Conservation (phyloP, 2,888 invertebrate species). For the Amorpha juglandis region DNA sequence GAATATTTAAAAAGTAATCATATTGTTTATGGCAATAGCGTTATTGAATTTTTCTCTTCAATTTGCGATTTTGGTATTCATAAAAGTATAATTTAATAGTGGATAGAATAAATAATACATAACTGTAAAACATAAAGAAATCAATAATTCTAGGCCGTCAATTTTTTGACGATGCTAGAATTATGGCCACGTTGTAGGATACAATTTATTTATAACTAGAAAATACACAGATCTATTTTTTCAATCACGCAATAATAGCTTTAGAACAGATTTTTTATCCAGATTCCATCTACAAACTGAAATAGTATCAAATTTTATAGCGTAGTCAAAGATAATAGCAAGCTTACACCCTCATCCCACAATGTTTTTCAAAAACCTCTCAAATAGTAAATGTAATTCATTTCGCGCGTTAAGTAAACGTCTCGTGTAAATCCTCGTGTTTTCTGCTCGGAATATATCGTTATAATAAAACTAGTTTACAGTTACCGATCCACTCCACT, state of each 20-base stretch:
- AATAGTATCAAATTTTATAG: too few relatives aligned
- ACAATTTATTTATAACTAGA: not conserved
- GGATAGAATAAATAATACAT: not conserved
- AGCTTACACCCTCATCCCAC: too few relatives aligned
- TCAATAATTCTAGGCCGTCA: not conserved
- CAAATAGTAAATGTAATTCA: slow-evolving; percentile 26
- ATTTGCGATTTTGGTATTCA: not conserved
- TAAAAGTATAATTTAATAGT: too few relatives aligned
- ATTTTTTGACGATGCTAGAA: not conserved
- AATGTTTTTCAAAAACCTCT: not conserved
- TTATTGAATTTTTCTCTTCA: slow-evolving; percentile 18
- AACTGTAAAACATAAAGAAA: not conserved
- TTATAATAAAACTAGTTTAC: slow-evolving; percentile 33
- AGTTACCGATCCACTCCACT: slow-evolving; percentile 31
- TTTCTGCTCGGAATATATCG: slow-evolving; percentile 31
- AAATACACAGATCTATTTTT: too few relatives aligned
- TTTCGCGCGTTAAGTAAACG: slow-evolving; percentile 24
- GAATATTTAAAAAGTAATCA: slow-evolving; percentile 29
- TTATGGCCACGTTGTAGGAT: not conserved
- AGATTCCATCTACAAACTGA: too few relatives aligned
- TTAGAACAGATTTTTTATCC: too few relatives aligned
- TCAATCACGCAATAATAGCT: too few relatives aligned
- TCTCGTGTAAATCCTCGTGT: slow-evolving; percentile 29
- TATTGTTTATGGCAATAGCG: slow-evolving; percentile 27
- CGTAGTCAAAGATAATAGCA: not conserved